Percentiles rank a stretch among this genome's conserved stretches.
phyloP scores from a whole-genome alignment of 2,888 invertebrate species.

The Lottia scabra region DNA sequence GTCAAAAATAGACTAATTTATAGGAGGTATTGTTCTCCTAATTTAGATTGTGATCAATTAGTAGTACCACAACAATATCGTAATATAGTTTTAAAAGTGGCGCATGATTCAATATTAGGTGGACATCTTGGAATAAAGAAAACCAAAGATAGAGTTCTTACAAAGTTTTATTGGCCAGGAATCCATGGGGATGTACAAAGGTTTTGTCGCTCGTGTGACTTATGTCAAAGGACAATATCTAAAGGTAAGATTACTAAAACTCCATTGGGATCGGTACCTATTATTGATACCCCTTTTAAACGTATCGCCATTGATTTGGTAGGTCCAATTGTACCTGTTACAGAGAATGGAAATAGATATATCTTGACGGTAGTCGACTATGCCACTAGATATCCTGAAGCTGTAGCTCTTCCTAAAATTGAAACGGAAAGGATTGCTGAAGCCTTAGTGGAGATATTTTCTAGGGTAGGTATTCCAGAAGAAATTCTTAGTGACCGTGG shows the following conservation, averaged over 20 bases:
- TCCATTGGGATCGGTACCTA: conserved; percentile 1
- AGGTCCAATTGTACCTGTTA: neutral
- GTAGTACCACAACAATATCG: neutral
- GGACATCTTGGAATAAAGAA: conserved; percentile 16
- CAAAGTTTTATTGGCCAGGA: conserved; percentile 7
- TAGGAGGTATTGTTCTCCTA: neutral
- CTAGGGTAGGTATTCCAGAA: conserved; percentile 30
- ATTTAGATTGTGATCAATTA: too few species aligned
- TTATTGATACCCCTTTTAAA: conserved; percentile 7
- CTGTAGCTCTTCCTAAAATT: conserved; percentile 30
- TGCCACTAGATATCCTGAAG: conserved; percentile 40
- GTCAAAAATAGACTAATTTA: conserved; percentile 8
- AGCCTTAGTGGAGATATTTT: conserved; percentile 34
- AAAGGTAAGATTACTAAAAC: conserved; percentile 1
- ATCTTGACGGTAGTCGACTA: too few species aligned
- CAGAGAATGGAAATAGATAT: too few species aligned
- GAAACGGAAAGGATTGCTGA: conserved; percentile 37
- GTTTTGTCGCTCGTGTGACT: neutral
- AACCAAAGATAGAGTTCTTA: conserved; percentile 10
- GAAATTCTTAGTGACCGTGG: conserved; percentile 39
- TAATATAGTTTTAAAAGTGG: conserved; percentile 4
- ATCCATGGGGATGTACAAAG: neutral
- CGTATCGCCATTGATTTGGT: conserved; percentile 7
- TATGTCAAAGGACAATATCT: conserved; percentile 3
- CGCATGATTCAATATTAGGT: conserved; percentile 15